A percentile compares a stretch with the other conserved stretches of the same genome.
Evolutionary conservation across 2,888 invertebrate genomes (phyloP).

Genomic region (Drosophila mulleri): DNA sequence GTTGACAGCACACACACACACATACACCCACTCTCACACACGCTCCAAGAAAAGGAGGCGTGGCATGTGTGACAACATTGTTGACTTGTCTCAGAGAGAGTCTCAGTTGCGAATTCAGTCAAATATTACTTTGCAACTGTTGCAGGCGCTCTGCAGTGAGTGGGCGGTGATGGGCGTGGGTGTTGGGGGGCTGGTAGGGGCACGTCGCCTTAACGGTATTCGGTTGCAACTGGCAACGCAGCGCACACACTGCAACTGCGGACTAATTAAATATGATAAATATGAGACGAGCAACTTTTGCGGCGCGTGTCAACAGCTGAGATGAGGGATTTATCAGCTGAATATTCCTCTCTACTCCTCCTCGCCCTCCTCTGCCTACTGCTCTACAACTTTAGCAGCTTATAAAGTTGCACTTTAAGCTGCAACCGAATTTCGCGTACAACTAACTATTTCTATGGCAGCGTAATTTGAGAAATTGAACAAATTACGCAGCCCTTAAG

Average conservation of each 20-base stretch:
- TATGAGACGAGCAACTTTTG: constrained; percentile 71
- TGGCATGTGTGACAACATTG: constrained; percentile 57
- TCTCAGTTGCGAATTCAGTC: constrained; percentile 12
- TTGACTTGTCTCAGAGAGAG: constrained; percentile 57
- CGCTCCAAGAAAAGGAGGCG: constrained; percentile 6
- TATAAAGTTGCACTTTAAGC: constrained; percentile 36
- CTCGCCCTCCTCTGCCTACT: background rate
- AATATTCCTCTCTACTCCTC: background rate
- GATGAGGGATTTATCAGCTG: constrained; percentile 28
- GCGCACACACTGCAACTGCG: constrained; percentile 39
- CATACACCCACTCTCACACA: constrained; percentile 47
- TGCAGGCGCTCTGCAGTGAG: constrained; percentile 12
- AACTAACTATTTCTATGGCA: constrained; percentile 23
- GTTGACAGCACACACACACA: constrained; percentile 61
- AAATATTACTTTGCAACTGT: constrained; percentile 71
- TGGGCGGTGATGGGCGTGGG: background rate
- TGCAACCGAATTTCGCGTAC: constrained; percentile 15
- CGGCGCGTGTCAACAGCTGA: constrained; percentile 68
- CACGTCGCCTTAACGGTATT: constrained; percentile 29
- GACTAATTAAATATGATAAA: constrained; percentile 79
- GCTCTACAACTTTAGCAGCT: constrained; percentile 12
- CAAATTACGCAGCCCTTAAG: constrained; percentile 9
- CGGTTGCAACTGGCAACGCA: constrained; percentile 54
- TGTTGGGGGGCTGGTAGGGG: background rate
- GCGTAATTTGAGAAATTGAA: constrained; percentile 8